phyloP scores from a whole-genome alignment of 1,140 invertebrate species.

The Aphis gossypii region DNA sequence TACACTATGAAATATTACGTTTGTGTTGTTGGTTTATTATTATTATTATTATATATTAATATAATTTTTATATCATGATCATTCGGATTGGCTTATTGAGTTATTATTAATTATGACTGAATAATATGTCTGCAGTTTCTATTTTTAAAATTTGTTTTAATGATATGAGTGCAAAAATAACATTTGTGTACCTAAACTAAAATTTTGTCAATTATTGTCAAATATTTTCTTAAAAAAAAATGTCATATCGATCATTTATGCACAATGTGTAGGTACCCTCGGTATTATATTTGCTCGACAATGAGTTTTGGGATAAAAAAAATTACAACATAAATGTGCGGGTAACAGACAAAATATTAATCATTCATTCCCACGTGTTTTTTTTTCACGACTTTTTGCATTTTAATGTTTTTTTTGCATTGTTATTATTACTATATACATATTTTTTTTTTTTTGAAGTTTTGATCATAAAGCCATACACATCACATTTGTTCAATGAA shows the following conservation, averaged over 20 bases:
- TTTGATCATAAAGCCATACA: neutral
- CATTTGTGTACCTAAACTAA: neutral
- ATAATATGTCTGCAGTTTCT: neutral
- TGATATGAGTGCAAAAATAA: neutral
- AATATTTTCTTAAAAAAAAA: neutral
- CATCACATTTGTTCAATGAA: constrained; percentile 12
- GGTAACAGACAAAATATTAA: neutral
- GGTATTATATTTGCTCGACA: neutral
- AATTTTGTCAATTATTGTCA: neutral
- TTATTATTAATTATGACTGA: too few species aligned
- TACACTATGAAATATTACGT: neutral
- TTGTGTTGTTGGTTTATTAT: neutral
- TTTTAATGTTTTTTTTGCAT: neutral
- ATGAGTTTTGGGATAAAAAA: neutral
- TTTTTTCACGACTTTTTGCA: constrained; percentile 8
- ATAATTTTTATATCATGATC: neutral
- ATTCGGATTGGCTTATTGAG: neutral
- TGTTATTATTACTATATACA: neutral
- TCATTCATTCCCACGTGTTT: constrained; percentile 24
- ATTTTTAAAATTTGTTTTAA: neutral
- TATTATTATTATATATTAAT: neutral
- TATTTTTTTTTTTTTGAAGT: neutral
- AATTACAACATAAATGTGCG: neutral
- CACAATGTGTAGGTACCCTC: neutral
- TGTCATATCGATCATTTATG: neutral